These are phyloP conservation scores for Eubasilissa regina DNA, from an alignment of 1,140 invertebrate genomes.

Conservation along the genomic window DNA sequence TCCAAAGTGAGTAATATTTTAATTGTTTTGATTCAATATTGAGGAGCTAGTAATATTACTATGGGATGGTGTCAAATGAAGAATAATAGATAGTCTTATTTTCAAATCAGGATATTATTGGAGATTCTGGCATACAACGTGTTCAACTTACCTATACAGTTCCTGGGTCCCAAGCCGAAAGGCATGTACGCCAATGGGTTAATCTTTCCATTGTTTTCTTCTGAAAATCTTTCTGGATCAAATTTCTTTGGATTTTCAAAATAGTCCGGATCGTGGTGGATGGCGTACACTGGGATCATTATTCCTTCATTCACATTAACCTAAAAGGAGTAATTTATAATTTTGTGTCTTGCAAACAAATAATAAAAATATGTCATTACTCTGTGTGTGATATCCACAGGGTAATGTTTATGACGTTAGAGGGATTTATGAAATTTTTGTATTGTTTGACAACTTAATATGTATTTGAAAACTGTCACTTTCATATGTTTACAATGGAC, in stretches of 20 bases:
- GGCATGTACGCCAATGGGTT: conserved; percentile 62
- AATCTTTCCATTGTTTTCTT: conserved; percentile 60
- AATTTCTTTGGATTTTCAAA: conserved; percentile 74
- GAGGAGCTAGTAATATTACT: too few species aligned
- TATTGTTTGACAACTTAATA: too few species aligned
- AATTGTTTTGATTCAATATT: too few species aligned
- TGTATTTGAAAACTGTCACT: background rate
- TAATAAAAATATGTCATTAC: background rate
- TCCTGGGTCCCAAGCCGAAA: conserved; percentile 65
- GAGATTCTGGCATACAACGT: too few species aligned
- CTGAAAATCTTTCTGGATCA: conserved; percentile 65
- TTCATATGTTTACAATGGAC: background rate
- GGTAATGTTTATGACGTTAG: background rate
- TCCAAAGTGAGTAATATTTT: too few species aligned
- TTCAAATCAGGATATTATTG: too few species aligned
- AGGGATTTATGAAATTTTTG: background rate
- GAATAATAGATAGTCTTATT: too few species aligned
- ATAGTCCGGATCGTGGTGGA: conserved; percentile 68
- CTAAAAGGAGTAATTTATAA: background rate
- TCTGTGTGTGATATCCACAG: too few species aligned
- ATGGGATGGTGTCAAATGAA: too few species aligned
- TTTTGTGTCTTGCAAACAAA: background rate
- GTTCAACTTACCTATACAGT: conserved; percentile 67
- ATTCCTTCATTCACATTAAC: conserved; percentile 49
- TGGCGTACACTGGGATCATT: conserved; percentile 58